Base-by-base conservation (phyloP, 2,888 invertebrate species). In the Drosophila eohydei region DNA sequence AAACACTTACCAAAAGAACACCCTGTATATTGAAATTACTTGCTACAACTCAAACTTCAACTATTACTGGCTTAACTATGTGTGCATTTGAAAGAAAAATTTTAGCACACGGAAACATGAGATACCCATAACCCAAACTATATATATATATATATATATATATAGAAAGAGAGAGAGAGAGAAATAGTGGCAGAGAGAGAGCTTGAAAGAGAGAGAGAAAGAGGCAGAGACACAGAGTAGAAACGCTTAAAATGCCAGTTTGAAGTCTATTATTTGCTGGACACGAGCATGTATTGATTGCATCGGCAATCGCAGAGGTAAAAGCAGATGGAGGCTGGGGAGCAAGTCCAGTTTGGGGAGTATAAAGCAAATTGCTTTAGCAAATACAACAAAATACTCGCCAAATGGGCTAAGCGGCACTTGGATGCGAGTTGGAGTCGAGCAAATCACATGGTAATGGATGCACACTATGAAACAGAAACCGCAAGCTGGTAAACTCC, bases 261-360 rank as follows among this genome's bases (percentile, higher is more conserved):
- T 84, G 81, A 83, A 81, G 91, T 81, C 91, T 91, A 90, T 91
- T 92, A 91, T 92, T 92, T 91, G 91, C 84, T 89, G 86, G 91
- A 90, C 92, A 92, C 91, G 90, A 91, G 91, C 83, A 90, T 71
- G 88, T 91, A 91, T 89, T 89, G 91, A 91, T 91, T 85, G 86
- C 88, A 92, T 92, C 91, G 87, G 70, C 80, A 83, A 81, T 81
- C 79, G 77, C 63, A 57, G 55, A 60, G 59, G 72, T 36, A 52
- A 64, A 46, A 26, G 38, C 30, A 57, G 58, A 43, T 60, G 63
- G 51, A 26, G 46, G 34, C 28, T 64, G 59, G 57, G 71, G 50
- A 32, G 48, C 43, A 14, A 36, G 51, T 54, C 58, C 51, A 40
- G 82, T 48, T 50, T 50, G 46, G 51, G 60, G 48, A 64, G 71